Base-by-base conservation (phyloP, 2,797 vertebrate species). In the Eospalax fontanierii region DNA sequence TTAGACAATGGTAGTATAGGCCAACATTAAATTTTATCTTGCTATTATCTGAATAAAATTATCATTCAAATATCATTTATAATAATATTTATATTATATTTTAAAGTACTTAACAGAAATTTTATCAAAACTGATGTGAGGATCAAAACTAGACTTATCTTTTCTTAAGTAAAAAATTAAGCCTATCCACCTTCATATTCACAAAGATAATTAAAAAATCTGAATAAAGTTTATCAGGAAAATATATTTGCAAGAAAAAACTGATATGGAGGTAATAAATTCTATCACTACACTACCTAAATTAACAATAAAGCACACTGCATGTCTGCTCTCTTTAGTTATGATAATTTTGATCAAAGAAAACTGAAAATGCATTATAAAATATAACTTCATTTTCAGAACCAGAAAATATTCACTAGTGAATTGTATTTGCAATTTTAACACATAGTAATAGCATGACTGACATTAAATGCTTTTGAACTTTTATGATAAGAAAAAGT, bases 321-420 rank as follows among this genome's bases (percentile, higher is more conserved):
- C 57, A 54, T 76, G 40, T 35, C 85, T 70, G 11, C 40, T 88
- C 79, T 74, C 9, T 82, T 83, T 92, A 57, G 75, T n/a, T 90
- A 63, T 61, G 15, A 70, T 76, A 94, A 87, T 78, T 70, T n/a
- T 88, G 63, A n/a, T 83, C 85, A 89, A 80, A 82, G 85, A 85
- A 80, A 95, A 71, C n/a, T 71, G 38, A 84, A 93, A 95, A 79
- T 46, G 57, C 12, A 65, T 73, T 59, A 74, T 63, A 68, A 46
- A 90, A 26, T 78, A 50, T 79, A 65, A 93, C 28, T 83, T 83
- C 3, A 59, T 14, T 78, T 92, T 80, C 33, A 59, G 16, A 76
- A 14, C 85, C 57, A 92, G n/a, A 91, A 95, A 95, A 95, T 33
- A 75, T 28, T 95, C 46, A 79, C 18, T 66, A 35, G 33, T 59